A percentile compares a stretch with the other conserved stretches of the same genome.
Evolutionary conservation across 1,140 invertebrate species (phyloP).

Genomic region (Trypoxylus dichotomus): DNA sequence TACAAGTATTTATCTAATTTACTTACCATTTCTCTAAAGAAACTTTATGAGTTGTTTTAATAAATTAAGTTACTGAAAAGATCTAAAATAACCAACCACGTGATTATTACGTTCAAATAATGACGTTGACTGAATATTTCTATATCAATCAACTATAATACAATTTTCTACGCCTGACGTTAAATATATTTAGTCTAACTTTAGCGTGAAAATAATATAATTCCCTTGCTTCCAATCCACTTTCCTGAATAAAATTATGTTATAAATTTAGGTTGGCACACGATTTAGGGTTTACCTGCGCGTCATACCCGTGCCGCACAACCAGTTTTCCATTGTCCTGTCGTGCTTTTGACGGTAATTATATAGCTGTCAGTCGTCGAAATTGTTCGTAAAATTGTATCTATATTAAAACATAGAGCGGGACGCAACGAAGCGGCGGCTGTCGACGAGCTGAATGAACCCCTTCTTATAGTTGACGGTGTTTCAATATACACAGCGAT

Average conservation of each 20-base stretch:
- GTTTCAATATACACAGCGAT: neutral
- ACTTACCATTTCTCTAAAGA: too few species aligned
- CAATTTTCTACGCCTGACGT: too few species aligned
- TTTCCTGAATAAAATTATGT: neutral
- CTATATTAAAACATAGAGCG: neutral
- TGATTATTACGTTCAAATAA: too few species aligned
- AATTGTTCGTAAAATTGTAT: slow-evolving; percentile 7
- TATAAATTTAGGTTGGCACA: neutral
- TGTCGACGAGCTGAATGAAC: neutral
- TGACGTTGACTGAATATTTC: too few species aligned
- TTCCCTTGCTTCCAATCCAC: neutral
- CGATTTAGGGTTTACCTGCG: neutral
- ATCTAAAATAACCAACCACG: too few species aligned
- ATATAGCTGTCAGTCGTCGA: slow-evolving; percentile 1
- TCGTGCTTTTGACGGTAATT: neutral
- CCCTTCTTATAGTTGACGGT: neutral
- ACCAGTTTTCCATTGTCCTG: neutral
- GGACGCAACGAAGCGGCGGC: neutral
- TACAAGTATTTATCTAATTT: too few species aligned
- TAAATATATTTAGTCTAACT: too few species aligned
- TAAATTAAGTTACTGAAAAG: too few species aligned
- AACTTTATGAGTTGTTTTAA: too few species aligned
- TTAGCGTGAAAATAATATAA: too few species aligned
- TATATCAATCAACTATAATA: too few species aligned
- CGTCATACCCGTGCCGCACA: neutral